These are phyloP conservation scores for Sisyra nigra DNA, from an alignment of 2,888 invertebrate species.

Conservation along the genomic window DNA sequence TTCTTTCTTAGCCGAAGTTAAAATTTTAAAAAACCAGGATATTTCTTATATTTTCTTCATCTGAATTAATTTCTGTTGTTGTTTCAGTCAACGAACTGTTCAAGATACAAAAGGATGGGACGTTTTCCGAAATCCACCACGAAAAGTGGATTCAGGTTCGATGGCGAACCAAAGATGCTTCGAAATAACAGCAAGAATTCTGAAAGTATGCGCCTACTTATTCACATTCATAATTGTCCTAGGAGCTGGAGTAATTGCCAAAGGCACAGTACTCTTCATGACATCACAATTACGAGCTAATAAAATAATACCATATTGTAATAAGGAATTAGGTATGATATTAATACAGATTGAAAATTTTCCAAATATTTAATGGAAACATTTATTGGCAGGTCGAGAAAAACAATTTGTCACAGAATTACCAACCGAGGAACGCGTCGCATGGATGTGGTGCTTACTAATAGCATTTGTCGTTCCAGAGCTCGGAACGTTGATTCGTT, in stretches of 20 bases:
- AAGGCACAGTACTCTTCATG: constrained; percentile 81
- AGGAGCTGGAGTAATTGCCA: constrained; percentile 70
- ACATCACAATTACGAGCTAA: constrained; percentile 73
- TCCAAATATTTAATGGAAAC: too few relatives aligned
- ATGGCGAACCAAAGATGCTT: constrained; percentile 78
- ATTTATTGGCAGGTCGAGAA: constrained; percentile 63
- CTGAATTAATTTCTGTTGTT: constrained; percentile 15
- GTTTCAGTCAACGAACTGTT: constrained; percentile 61
- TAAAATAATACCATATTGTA: constrained; percentile 64
- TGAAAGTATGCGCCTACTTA: constrained; percentile 72
- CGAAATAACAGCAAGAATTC: constrained; percentile 66
- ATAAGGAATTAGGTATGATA: constrained; percentile 66
- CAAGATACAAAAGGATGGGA: constrained; percentile 93
- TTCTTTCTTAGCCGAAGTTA: too few relatives aligned
- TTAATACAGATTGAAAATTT: too few relatives aligned
- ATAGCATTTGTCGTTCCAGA: constrained; percentile 82
- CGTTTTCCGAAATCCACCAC: constrained; percentile 85
- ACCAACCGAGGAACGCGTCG: constrained; percentile 72
- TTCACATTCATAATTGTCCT: constrained; percentile 75
- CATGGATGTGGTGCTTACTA: constrained; percentile 85
- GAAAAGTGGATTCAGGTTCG: constrained; percentile 74
- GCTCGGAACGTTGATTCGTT: constrained; percentile 68
- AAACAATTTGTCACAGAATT: constrained; percentile 68
- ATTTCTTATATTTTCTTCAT: too few relatives aligned
- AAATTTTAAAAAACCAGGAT: too few relatives aligned